Evolutionary conservation across 2,113 vertebrate genomes (phyloP), one percentile per base, ranked within the genome.

Genomic region (Salvelinus alpinus): DNA sequence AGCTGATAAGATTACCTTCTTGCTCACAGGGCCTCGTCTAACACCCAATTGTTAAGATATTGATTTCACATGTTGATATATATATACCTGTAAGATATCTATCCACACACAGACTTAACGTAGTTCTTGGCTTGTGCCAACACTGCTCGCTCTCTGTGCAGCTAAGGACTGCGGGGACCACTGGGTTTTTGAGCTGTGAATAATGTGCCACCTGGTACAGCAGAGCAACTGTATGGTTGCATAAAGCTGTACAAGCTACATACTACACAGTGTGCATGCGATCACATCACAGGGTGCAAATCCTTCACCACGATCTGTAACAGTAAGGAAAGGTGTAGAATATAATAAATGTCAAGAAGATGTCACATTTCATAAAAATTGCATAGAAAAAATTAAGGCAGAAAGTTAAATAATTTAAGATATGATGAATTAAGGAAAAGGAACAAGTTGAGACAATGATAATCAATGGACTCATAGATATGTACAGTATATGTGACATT

Each of bases 91-190:
- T 34, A 34, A 34, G 31, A 34, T 34, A 34, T 34, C 31, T 34
- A 34, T 34, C 31, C 31, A 34, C 68, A 51, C 47, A 14, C 16
- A 38, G 18, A 11, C 27, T 68, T 31, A 68, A 2, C 66, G 18
- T 68, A 68, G 27, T 31, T 68, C 66, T 29, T 48, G 34, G 20
- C 48, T 71, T 71, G 13, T 57, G n/a, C 51, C 51, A 54, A 14
- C 5, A 12, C 25, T 60, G 48, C 71, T 29, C 51, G 0, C n/a
- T 57, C 44, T 25, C 44, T 24, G 13, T 34, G 31, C 69, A 22
- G 0, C 48, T 93, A 91, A 22, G 78, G 82, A 82, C 92, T 93
- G 0, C 91, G 38, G 48, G 48, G 11, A 76, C 74, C 12, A 70
- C 64, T 22, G 44, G 24, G 25, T 29, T 54, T 18, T 29, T 59